phyloP scores from a whole-genome alignment of 2,113 vertebrate species.

The Progne subis region DNA sequence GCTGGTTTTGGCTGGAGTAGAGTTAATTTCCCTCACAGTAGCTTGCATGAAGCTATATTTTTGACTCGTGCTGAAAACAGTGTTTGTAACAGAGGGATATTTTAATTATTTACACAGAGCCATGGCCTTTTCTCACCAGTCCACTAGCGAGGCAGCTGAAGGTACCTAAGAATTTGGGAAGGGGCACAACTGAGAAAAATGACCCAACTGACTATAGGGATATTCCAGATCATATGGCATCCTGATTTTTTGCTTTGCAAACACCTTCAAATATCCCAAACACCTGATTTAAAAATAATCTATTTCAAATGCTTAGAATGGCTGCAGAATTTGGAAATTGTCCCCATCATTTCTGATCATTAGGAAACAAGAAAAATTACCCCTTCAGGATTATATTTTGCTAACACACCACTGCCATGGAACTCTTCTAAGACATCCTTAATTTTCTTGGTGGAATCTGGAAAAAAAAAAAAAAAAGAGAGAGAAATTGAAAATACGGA shows the following conservation, averaged over 20 bases:
- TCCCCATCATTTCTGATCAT: not conserved
- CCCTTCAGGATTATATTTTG: conserved; percentile 95
- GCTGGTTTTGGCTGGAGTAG: not conserved
- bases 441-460: conserved; percentile 95
- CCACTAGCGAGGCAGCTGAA: not conserved
- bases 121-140: not conserved
- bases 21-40: not conserved
- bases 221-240: not conserved
- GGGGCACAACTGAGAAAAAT: not conserved
- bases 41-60: not conserved
- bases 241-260: not conserved
- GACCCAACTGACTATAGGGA: not conserved
- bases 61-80: not conserved
- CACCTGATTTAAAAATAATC: not conserved
- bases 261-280: not conserved
- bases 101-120: not conserved
- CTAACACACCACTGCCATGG: conserved; percentile 90
- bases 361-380: conserved; percentile 74
- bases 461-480: conserved; percentile 49
- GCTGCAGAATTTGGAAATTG: not conserved
- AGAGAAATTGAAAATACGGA: conserved; percentile 26
- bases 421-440: conserved; percentile 96
- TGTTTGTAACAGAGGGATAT: not conserved
- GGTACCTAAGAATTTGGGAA: not conserved
- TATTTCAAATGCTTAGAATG: not conserved